Percentiles rank a stretch among this genome's conserved stretches.
Evolutionary conservation across 2,113 vertebrate species (phyloP).

Genomic region (Progne subis): DNA sequence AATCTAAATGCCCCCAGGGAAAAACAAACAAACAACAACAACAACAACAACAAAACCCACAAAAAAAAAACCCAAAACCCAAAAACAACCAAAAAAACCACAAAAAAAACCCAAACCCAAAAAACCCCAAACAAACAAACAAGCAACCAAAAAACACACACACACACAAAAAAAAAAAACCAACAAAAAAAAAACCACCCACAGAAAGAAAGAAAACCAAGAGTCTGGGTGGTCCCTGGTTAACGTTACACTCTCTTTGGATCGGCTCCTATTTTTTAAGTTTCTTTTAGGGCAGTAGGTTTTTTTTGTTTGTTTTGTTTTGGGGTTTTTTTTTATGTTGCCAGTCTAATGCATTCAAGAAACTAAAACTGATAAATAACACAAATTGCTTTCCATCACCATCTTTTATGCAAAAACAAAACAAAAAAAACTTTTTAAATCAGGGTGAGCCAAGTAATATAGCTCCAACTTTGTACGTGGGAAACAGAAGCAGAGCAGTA

Average conservation of each 20-base stretch:
- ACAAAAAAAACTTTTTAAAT: neutral
- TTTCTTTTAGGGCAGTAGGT: neutral
- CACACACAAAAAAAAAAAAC: too few relatives aligned
- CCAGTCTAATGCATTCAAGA: neutral
- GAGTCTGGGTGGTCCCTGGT: neutral
- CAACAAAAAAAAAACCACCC: neutral
- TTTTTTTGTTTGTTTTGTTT: too few relatives aligned
- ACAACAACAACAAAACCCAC: too few relatives aligned
- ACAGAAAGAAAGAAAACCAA: neutral
- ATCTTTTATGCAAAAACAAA: neutral
- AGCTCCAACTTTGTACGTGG: neutral
- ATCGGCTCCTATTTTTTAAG: neutral
- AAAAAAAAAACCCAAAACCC: too few relatives aligned
- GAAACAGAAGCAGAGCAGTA: neutral
- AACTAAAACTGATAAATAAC: neutral
- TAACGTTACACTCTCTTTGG: neutral
- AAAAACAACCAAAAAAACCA: too few relatives aligned
- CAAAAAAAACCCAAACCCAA: too few relatives aligned
- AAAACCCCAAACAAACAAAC: too few relatives aligned
- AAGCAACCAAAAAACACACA: too few relatives aligned
- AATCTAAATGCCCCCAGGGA: fast-evolving
- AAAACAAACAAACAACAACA: too few relatives aligned
- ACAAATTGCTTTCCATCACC: neutral
- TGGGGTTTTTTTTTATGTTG: too few relatives aligned
- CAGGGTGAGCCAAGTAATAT: neutral